Percentiles rank a stretch among this genome's conserved stretches.
Evolutionary conservation across 2,797 vertebrate genomes (phyloP).

Genomic region (Discoglossus pictus): DNA sequence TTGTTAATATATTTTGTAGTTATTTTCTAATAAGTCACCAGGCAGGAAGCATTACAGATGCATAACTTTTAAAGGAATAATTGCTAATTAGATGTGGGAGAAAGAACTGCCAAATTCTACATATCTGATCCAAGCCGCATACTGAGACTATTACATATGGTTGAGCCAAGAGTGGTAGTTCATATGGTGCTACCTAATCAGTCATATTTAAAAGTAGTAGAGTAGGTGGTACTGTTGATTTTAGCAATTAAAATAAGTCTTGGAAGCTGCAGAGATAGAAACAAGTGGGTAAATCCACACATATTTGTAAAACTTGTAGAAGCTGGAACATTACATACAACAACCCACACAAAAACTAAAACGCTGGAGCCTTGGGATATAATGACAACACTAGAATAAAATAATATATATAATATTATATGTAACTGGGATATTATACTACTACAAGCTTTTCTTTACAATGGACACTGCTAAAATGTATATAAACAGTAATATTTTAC

Average conservation of each 20-base stretch:
- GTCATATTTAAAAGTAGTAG: constrained; percentile 24
- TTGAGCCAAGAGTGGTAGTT: constrained; percentile 27
- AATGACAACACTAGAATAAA: too few species aligned
- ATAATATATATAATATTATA: too few species aligned
- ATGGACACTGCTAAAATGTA: too few species aligned
- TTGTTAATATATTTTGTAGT: too few species aligned
- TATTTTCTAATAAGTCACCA: too few species aligned
- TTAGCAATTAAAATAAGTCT: constrained; percentile 27
- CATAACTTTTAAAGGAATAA: too few species aligned
- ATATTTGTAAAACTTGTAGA: constrained; percentile 25
- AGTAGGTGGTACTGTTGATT: constrained; percentile 35
- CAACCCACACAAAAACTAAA: constrained; percentile 35
- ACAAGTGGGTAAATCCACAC: constrained; percentile 30
- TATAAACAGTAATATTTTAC: too few species aligned
- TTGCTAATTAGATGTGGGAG: neutral
- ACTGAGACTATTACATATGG: constrained; percentile 20
- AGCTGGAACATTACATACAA: constrained; percentile 30
- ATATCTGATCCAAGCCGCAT: neutral
- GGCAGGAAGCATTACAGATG: too few species aligned
- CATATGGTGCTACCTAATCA: constrained; percentile 7
- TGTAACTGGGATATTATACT: constrained; percentile 12
- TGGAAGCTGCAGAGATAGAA: constrained; percentile 22
- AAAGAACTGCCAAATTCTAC: neutral
- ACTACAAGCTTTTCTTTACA: constrained; percentile 28
- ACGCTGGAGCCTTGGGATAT: too few species aligned